Base-by-base conservation (phyloP, 2,113 vertebrate species). In the Oreochromis niloticus region DNA sequence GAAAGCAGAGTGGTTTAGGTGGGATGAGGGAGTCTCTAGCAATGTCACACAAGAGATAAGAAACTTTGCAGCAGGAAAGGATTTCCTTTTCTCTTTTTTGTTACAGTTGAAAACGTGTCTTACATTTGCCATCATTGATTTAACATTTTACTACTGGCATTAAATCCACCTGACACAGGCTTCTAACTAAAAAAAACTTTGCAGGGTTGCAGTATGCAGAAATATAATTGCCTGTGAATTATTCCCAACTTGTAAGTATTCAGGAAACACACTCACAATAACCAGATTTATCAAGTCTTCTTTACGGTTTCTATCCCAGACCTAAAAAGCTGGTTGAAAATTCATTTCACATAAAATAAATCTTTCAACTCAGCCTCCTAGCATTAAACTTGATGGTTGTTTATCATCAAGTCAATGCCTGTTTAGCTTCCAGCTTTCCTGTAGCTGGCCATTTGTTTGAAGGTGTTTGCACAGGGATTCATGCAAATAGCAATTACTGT, bases 321-420 rank as follows among this genome's bases (percentile, higher is more conserved):
- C 43, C 43, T 11, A 57, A 78, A 85, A 78, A 56, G 22, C 32
- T 50, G 12, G 27, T 56, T 14, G 39, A n/a, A 17, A 6, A 8
- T 52, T 83, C 12, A 32, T 55, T 84, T 84, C n/a, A 73, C 41
- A 89, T 61, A 27, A 87, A 87, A 83, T 50, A 43, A 63, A 87
- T 48, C 55, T 5, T n/a, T 14, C 66, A 57, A 2, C 71, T n/a
- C 22, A 57, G 13, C 19, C 36, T 81, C 61, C 56, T 57, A 16
- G 63, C 55, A 83, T 90, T 83, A 83, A 63, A 89, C 39, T 46
- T 90, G 87, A 93, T 91, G 71, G 81, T 36, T 92, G 89, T 90
- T 93, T 92, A 91, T 79, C 71, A 85, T 86, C 34, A 89, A 83
- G 83, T 46, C 68, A 87, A 90, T 91, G 82, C 61, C 66, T 90